A percentile compares a stretch with the other conserved stretches of the same genome.
Evolutionary conservation across 2,888 invertebrate species (phyloP).

Genomic region (Syrphus vitripennis): DNA sequence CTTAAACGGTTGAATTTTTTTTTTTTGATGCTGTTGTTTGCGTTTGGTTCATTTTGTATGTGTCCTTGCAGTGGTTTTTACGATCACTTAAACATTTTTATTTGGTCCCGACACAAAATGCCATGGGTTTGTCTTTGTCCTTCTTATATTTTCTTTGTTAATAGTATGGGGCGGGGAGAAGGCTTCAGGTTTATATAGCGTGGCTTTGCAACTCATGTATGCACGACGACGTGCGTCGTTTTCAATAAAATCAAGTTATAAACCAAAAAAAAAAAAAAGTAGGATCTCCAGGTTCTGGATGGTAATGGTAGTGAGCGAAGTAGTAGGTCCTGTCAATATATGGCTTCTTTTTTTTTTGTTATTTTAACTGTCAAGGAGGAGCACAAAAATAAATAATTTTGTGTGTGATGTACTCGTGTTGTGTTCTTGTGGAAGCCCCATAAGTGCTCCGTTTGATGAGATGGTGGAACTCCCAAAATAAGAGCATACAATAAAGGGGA

Average conservation of each 20-base stretch:
- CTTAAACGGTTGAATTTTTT: constrained; percentile 40
- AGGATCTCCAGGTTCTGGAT: constrained; percentile 9
- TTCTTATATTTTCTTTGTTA: background rate
- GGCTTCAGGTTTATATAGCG: constrained; percentile 4
- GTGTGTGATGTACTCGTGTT: background rate
- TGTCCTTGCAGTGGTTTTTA: constrained; percentile 56
- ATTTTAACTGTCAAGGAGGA: constrained; percentile 19
- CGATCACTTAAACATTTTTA: constrained; percentile 70
- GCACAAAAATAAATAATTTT: constrained; percentile 24
- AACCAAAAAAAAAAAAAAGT: constrained; percentile 53
- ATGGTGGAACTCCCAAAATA: constrained; percentile 9
- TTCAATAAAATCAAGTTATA: constrained; percentile 71
- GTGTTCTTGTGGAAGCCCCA: constrained; percentile 9
- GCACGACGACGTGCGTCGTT: constrained; percentile 51
- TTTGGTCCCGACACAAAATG: constrained; percentile 64
- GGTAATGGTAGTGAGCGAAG: background rate
- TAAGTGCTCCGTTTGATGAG: constrained; percentile 1
- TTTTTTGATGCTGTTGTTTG: constrained; percentile 17
- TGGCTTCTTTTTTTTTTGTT: background rate
- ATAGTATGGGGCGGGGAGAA: background rate
- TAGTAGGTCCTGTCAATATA: constrained; percentile 47
- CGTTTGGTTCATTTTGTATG: background rate
- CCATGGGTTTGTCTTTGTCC: constrained; percentile 38
- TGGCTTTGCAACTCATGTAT: constrained; percentile 44
- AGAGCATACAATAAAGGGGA: background rate